A percentile compares a stretch with the other conserved stretches of the same genome.
These are phyloP conservation scores for Tetramorium simillimum DNA, from an alignment of 1,140 invertebrate genomes.

Conservation along the genomic window DNA sequence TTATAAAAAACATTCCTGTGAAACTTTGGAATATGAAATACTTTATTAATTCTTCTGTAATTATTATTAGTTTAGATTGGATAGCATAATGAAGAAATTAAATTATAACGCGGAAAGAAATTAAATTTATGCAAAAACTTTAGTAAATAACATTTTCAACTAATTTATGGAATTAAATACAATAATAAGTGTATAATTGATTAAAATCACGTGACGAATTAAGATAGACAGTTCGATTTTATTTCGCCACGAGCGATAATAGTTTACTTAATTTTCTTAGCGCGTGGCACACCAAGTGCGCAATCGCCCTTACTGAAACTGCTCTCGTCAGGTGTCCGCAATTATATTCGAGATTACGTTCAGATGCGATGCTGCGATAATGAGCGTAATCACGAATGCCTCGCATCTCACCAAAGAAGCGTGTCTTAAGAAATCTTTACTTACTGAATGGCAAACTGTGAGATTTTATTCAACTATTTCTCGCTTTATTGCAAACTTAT, in stretches of 20 bases:
- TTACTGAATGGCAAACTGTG: not conserved
- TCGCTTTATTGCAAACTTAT: conserved; percentile 3
- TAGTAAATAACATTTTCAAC: not conserved
- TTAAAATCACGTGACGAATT: conserved; percentile 13
- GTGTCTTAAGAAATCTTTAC: conserved; percentile 4
- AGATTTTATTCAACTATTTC: not conserved
- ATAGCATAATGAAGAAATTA: not conserved
- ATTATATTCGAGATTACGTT: conserved; percentile 44
- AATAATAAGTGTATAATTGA: not conserved
- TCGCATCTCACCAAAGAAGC: not conserved
- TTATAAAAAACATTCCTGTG: not conserved
- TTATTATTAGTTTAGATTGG: not conserved
- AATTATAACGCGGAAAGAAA: not conserved
- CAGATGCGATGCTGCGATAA: conserved; percentile 15
- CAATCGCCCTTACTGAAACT: conserved; percentile 34
- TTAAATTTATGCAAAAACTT: not conserved
- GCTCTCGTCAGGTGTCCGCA: conserved; percentile 24
- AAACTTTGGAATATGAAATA: not conserved
- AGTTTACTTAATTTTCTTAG: conserved; percentile 34
- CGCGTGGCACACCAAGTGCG: not conserved
- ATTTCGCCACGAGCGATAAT: not conserved
- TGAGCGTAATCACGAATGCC: conserved; percentile 17
- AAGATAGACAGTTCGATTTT: not conserved
- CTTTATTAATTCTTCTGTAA: not conserved
- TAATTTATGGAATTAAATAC: not conserved